Conservation (phyloP, 2,888 invertebrate species). For the Laspeyria flexula region DNA sequence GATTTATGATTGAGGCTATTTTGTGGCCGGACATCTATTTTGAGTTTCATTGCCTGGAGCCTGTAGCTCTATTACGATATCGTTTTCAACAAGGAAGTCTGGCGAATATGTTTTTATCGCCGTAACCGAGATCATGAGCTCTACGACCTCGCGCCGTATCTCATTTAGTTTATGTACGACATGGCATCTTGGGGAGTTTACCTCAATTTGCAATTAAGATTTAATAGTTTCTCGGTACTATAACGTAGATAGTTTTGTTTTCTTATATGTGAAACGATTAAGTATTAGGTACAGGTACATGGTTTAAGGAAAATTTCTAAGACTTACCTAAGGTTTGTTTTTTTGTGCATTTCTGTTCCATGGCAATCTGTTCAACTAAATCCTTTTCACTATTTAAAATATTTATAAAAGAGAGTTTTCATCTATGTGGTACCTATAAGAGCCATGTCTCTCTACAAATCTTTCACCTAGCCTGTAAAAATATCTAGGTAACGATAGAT, state of each 20-base stretch:
- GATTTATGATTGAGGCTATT: conserved; percentile 63
- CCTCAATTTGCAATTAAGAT: conserved; percentile 1
- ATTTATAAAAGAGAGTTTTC: too few species aligned
- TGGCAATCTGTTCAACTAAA: too few species aligned
- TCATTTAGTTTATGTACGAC: background rate
- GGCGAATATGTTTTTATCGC: conserved; percentile 25
- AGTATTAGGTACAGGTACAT: background rate
- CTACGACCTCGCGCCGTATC: background rate
- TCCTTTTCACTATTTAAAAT: too few species aligned
- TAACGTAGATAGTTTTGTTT: background rate
- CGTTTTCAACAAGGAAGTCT: conserved; percentile 38
- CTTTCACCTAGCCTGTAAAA: too few species aligned
- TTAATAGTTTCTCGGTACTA: background rate
- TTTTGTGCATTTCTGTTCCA: too few species aligned
- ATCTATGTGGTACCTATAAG: too few species aligned
- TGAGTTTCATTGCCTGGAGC: conserved; percentile 52
- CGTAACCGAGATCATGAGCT: conserved; percentile 23
- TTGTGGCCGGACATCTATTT: conserved; percentile 60
- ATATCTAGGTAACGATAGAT: too few species aligned
- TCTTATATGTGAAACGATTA: background rate
- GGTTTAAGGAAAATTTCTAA: too few species aligned
- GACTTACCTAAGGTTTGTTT: too few species aligned
- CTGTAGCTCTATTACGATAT: conserved; percentile 32
- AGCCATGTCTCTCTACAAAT: too few species aligned
- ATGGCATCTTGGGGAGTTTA: background rate